Percentiles rank a stretch among this genome's conserved stretches.
These are phyloP conservation scores for Gambusia holbrooki DNA, from an alignment of 2,113 vertebrate species.

Conservation along the genomic window DNA sequence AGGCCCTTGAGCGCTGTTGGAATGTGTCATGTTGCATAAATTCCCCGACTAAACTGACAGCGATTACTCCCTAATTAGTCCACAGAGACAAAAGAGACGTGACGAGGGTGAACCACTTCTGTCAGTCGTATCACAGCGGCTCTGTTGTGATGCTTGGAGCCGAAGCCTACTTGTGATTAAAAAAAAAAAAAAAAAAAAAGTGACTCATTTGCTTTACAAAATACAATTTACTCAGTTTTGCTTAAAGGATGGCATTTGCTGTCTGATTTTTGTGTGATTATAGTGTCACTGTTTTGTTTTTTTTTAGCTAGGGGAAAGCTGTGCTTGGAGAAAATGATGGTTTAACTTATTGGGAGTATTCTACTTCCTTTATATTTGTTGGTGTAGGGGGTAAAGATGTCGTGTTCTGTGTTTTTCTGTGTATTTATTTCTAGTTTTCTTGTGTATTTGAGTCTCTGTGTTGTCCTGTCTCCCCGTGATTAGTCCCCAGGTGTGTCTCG, in stretches of 20 bases:
- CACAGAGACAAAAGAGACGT: conserved; percentile 56
- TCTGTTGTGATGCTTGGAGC: conserved; percentile 22
- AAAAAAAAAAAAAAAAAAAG: conserved; percentile 25
- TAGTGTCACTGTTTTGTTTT: neutral
- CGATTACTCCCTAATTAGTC: conserved; percentile 73
- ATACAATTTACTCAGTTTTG: neutral
- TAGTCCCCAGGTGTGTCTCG: too few relatives aligned
- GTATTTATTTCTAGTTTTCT: too few relatives aligned
- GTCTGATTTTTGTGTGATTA: neutral
- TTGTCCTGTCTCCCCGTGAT: too few relatives aligned
- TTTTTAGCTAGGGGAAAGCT: neutral
- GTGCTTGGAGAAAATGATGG: neutral
- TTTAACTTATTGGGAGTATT: neutral
- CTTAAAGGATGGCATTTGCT: neutral
- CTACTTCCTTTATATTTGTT: neutral
- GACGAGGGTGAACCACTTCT: conserved; percentile 67
- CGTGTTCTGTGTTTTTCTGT: too few relatives aligned
- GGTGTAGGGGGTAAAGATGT: neutral
- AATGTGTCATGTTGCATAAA: conserved; percentile 72
- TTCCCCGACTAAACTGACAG: conserved; percentile 67
- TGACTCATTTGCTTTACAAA: conserved; percentile 2
- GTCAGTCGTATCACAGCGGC: conserved; percentile 45
- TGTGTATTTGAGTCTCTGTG: too few relatives aligned
- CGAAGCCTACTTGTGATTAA: conserved; percentile 53
- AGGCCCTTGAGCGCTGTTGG: conserved; percentile 54